Evolutionary conservation across 2,888 invertebrate species (phyloP), one percentile per base, ranked within the genome.

Genomic region (Macaria liturata): DNA sequence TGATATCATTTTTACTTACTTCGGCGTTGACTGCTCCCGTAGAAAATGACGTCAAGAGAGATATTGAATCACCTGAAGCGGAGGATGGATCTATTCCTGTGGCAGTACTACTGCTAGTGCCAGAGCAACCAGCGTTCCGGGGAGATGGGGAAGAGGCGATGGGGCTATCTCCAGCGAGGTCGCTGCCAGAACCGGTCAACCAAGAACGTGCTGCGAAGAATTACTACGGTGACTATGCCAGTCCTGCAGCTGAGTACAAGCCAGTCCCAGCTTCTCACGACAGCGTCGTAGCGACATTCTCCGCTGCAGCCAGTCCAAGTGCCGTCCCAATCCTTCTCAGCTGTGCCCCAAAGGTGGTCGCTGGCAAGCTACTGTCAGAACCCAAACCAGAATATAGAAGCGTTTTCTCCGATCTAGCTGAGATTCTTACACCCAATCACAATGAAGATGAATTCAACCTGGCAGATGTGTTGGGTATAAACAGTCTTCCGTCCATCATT

Each of bases 311-410:
- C 37, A 32, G 60, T 30, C 43, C 54, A 32, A 51, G 44, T 42
- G 54, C 63, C 9, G 39, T 61, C 43, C 79, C 79, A 1, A 49
- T 78, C 3, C 72, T 80, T 4, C 66, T 80, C 3, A 75, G 70
- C 65, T 78, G 79, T 53, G 63, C 75, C 4, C 76, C 79, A 0
- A 69, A 70, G 43, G 71, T 78, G 0, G 63, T 69, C 8, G 49
- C 69, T 9, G 78, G 79, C 0, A 70, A 73, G 44, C 44, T 42
- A 9, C 4, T 78, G 47, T 59, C 52, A 5, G 46, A 55, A 49
- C 32, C 49, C 4, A 9, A 20, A 3, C 40, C 49, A 4, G 60
- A 60, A 1, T 61, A 65, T 45, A 59, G 49, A 47, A 55, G 30
- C 32, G 49, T 49, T 42, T 46, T 32, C 9, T 50, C 57, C 1